Conservation (phyloP, 2,888 invertebrate species). For the Noctua janthina region DNA sequence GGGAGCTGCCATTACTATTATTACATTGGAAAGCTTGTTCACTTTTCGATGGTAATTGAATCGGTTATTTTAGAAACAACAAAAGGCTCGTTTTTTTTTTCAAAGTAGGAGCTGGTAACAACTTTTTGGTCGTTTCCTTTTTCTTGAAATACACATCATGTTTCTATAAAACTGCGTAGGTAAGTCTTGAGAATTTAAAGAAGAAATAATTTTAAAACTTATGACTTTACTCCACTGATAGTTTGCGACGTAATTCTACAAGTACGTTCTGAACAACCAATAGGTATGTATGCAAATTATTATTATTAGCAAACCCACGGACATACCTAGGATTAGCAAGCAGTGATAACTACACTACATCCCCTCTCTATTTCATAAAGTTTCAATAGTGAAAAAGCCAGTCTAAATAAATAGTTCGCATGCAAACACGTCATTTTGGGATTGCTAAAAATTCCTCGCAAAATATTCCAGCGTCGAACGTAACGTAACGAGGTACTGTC, state of each 20-base stretch:
- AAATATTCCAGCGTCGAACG: slow-evolving; percentile 19
- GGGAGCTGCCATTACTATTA: not conserved
- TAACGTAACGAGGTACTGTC: slow-evolving; percentile 54
- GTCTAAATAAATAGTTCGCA: slow-evolving; percentile 6
- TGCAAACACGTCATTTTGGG: slow-evolving; percentile 19
- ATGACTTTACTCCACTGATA: not conserved
- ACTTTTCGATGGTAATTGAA: not conserved
- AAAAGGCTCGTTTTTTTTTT: not conserved
- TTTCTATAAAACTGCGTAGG: not conserved
- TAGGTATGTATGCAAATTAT: not conserved
- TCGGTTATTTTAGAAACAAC: not conserved
- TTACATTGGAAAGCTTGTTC: not conserved
- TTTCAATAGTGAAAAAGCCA: not conserved
- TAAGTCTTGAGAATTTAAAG: not conserved
- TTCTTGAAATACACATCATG: not conserved
- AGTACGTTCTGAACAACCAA: not conserved
- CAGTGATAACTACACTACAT: not conserved
- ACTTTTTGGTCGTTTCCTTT: not conserved
- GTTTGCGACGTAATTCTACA: not conserved
- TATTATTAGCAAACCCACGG: not conserved
- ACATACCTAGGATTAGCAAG: not conserved
- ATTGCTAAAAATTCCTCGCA: slow-evolving; percentile 26
- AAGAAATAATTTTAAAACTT: no score
- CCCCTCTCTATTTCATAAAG: not conserved
- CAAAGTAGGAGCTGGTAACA: not conserved